These are phyloP conservation scores for human (Homo sapiens) DNA, from an alignment of 2,113 vertebrate species.

Conservation along the genomic window DNA sequence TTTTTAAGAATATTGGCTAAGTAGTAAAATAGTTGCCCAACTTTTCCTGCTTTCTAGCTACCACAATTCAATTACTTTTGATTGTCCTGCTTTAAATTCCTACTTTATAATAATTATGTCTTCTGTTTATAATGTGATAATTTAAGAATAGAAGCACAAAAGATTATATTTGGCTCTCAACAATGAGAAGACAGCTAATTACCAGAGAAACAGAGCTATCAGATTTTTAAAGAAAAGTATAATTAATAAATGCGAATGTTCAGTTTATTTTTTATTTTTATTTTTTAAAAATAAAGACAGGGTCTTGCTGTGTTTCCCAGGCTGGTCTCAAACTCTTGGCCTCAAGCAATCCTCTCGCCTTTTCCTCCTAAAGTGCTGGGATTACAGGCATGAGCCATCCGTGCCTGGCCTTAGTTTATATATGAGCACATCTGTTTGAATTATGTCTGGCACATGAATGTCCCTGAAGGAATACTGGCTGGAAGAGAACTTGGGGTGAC, in stretches of 20 bases:
- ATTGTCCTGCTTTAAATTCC: not conserved
- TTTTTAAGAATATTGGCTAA: not conserved
- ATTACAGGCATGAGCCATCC: no score
- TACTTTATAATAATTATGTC: slow-evolving; percentile 1
- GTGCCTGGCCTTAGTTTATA: not conserved
- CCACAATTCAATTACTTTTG: slow-evolving; percentile 22
- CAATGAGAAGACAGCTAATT: slow-evolving; percentile 2
- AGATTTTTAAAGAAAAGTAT: not conserved
- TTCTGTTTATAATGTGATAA: not conserved
- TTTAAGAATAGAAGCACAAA: slow-evolving; percentile 2
- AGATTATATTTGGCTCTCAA: not conserved
- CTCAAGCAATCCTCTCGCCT: no score
- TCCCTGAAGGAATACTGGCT: not conserved
- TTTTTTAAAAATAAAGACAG: no score
- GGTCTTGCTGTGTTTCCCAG: no score
- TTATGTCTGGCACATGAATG: not conserved
- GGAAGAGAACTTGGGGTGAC: not conserved
- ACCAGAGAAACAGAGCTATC: not conserved
- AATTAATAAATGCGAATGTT: not conserved
- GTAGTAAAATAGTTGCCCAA: slow-evolving; percentile 15
- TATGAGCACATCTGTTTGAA: not conserved
- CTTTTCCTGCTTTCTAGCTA: not conserved
- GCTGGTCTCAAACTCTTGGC: no score
- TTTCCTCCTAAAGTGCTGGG: no score
- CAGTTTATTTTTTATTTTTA: no score